Evolutionary conservation across 2,113 vertebrate genomes (phyloP).

Genomic region (human): GRCh38 chr15:81838501-81839000

Average conservation of each 20-base stretch:
- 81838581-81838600: background rate
- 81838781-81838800: background rate
- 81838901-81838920: background rate
- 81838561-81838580: conserved; percentile 4
- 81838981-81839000: background rate
- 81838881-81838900: background rate
- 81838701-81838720: background rate
- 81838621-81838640: background rate
- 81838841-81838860: background rate
- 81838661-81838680: background rate
- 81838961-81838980: accelerated
- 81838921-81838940: background rate
- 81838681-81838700: background rate
- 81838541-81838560: background rate
- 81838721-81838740: background rate
- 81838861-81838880: background rate
- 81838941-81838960: background rate
- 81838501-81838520: background rate
- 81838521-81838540: background rate
- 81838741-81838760: background rate
- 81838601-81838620: background rate
- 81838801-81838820: background rate
- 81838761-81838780: background rate
- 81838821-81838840: too few relatives aligned
- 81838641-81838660: background rate